phyloP scores from a whole-genome alignment of 2,888 invertebrate species.

The Clepsis dumicolana region DNA sequence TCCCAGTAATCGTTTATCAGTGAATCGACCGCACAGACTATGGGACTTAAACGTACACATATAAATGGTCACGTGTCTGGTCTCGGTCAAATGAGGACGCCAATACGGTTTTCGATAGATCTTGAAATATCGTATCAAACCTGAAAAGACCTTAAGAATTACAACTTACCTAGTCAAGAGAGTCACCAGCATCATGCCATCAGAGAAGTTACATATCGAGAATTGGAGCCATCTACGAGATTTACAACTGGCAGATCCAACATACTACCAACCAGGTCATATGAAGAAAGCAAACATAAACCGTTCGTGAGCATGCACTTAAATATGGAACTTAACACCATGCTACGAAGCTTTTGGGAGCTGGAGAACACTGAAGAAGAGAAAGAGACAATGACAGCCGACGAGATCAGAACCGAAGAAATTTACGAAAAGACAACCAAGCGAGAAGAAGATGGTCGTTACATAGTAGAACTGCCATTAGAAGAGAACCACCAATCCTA shows the following conservation, averaged over 20 bases:
- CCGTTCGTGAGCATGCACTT: neutral
- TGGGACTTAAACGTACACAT: neutral
- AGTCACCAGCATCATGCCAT: neutral
- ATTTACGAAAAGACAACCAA: neutral
- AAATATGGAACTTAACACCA: neutral
- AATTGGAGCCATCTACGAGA: neutral
- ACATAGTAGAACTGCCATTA: neutral
- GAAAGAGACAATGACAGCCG: neutral
- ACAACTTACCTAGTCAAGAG: neutral
- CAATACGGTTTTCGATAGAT: neutral
- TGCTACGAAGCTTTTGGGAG: neutral
- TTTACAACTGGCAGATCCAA: neutral
- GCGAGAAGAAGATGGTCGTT: neutral
- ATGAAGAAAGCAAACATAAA: neutral
- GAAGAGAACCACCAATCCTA: neutral
- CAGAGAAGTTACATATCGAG: neutral
- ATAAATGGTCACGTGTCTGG: neutral
- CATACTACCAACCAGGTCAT: neutral
- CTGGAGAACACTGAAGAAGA: neutral
- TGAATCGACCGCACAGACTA: neutral
- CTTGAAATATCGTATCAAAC: neutral
- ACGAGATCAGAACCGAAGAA: neutral
- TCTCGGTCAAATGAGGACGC: neutral
- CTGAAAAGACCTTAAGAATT: neutral
- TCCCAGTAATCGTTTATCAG: neutral